phyloP scores from a whole-genome alignment of 2,888 invertebrate genomes.

The Coelogynopora nodosa region DNA sequence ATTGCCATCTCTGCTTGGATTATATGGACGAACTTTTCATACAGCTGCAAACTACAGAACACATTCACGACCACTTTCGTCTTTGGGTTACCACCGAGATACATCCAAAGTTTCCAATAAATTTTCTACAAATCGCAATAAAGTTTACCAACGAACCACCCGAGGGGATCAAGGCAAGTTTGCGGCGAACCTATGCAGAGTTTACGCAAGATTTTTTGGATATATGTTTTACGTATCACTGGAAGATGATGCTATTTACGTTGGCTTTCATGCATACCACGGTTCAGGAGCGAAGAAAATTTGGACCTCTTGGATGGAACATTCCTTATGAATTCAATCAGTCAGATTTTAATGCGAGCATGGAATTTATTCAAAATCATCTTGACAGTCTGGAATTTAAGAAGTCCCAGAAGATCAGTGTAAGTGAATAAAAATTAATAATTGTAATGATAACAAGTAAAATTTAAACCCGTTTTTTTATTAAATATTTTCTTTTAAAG shows the following conservation, averaged over 20 bases:
- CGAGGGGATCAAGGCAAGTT: slow-evolving; percentile 61
- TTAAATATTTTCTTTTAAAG: too few species aligned
- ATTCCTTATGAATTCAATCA: slow-evolving; percentile 61
- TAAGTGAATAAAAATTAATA: too few species aligned
- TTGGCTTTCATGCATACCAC: slow-evolving; percentile 62
- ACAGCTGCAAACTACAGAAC: slow-evolving; percentile 57
- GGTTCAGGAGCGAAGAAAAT: slow-evolving; percentile 62
- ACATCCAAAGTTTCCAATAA: slow-evolving; percentile 61
- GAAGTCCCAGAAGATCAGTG: too few species aligned
- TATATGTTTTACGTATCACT: slow-evolving; percentile 61
- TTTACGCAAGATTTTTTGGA: slow-evolving; percentile 61
- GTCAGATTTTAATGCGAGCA: slow-evolving; percentile 59
- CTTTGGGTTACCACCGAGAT: slow-evolving; percentile 62
- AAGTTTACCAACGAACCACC: slow-evolving; percentile 63
- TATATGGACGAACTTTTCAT: slow-evolving; percentile 78
- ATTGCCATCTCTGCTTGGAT: slow-evolving; percentile 85
- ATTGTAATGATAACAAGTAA: too few species aligned
- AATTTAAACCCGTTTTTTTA: too few species aligned
- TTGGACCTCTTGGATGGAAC: slow-evolving; percentile 62
- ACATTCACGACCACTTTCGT: slow-evolving; percentile 58
- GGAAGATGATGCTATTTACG: slow-evolving; percentile 61
- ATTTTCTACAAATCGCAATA: slow-evolving; percentile 60
- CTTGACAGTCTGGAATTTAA: slow-evolving; percentile 61
- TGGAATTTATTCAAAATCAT: slow-evolving; percentile 61
- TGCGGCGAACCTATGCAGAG: slow-evolving; percentile 60